Evolutionary conservation across 2,113 vertebrate species (phyloP).

Genomic region (Dipodomys stephensi): DNA sequence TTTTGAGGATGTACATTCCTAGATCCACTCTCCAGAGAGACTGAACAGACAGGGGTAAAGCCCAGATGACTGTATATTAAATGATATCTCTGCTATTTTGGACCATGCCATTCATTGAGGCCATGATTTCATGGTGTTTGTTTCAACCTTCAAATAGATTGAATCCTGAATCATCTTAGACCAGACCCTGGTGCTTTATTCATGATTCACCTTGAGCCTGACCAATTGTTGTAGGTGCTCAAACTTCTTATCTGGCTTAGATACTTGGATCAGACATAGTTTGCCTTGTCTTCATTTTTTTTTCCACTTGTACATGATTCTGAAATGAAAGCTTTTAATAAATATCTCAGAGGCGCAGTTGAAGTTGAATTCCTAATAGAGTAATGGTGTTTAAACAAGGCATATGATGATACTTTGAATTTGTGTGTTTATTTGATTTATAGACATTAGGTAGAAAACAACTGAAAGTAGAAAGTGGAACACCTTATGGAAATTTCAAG

Average conservation of each 20-base stretch:
- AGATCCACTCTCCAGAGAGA: neutral
- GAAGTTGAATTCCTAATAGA: neutral
- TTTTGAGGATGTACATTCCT: neutral
- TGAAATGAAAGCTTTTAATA: neutral
- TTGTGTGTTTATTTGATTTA: slow-evolving; percentile 8
- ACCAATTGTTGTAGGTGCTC: neutral
- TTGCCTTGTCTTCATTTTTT: neutral
- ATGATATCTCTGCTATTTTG: neutral
- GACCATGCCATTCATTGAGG: neutral
- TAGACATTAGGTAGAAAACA: slow-evolving; percentile 27
- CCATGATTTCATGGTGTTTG: neutral
- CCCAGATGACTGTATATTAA: neutral
- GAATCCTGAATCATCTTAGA: neutral
- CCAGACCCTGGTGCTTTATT: neutral
- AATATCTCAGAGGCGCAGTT: neutral
- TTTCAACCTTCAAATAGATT: neutral
- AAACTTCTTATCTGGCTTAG: neutral
- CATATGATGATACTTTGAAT: neutral
- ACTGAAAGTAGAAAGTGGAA: neutral
- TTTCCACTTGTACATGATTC: neutral
- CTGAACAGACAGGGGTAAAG: neutral
- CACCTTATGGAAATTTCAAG: slow-evolving; percentile 45
- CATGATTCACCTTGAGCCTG: neutral
- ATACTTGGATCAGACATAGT: neutral
- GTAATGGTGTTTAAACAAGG: slow-evolving; percentile 35